Evolutionary conservation across 2,797 vertebrate species (phyloP), one percentile per base, ranked within the genome.

Genomic region (Alcedo atthis): DNA sequence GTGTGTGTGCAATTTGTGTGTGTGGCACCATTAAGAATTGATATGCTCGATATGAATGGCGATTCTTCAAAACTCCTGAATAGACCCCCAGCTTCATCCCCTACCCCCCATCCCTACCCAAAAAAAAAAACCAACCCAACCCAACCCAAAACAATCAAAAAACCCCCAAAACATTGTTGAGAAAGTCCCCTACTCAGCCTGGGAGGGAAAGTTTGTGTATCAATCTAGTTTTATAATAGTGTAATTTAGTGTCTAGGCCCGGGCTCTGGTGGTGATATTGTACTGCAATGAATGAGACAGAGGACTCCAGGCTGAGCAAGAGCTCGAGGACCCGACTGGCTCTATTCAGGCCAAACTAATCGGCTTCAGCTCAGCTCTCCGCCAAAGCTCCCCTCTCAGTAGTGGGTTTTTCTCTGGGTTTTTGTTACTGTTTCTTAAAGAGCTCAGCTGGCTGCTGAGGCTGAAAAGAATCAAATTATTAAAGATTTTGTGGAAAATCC

Each of bases 231-330:
- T 97, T 98, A 98, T 98, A 98, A 98, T 98, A 97, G 97, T 96
- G 97, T 98, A 98, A 98, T 98, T 98, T 98, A 98, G 97, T 98
- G 97, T 96, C 95, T 97, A 98, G 98, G 97, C 97, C 97, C 32
- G 97, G 98, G 96, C 98, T 98, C 98, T 98, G 98, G 98, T 98
- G 98, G 98, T 96, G 98, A 98, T 98, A 98, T 98, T 99, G 98
- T 99, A 89, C 95, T 89, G 90, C 88, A 87, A 97, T 98, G 98
- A 98, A 98, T 98, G 97, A 97, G 96, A 97, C 96, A 96, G 97
- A 97, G 94, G 98, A 94, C 94, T 98, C 96, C 97, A 97, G 96
- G 97, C 98, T 98, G 98, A 98, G 97, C 97, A 90, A 78, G 94
- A 94, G 95, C 97, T 96, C 97, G 96, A 97, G 97, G 98, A 96